Evolutionary conservation across 2,113 vertebrate genomes (phyloP).

Genomic region (Petrocephalus microphthalmus): DNA sequence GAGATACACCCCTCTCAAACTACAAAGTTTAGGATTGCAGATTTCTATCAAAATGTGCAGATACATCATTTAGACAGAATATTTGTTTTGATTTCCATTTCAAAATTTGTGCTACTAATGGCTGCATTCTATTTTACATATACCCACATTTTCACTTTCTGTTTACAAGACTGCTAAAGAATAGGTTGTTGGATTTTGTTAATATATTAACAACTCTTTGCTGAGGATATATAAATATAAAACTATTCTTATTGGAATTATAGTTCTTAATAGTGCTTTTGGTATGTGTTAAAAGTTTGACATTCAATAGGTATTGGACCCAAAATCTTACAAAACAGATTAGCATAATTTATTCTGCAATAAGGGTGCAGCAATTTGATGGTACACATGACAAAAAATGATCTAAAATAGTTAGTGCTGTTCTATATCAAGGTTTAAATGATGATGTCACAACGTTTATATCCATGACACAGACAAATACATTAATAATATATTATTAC

Average conservation of each 20-base stretch:
- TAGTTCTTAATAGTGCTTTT: background rate
- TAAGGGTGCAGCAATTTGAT: background rate
- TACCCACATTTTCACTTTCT: conserved; percentile 58
- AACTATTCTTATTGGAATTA: background rate
- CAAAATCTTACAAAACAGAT: background rate
- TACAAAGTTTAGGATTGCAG: background rate
- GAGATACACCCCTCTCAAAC: background rate
- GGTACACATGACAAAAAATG: too few species aligned
- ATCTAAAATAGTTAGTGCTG: background rate
- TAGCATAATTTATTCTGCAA: background rate
- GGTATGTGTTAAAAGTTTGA: background rate
- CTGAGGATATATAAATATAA: background rate
- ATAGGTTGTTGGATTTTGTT: background rate
- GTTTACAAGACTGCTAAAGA: background rate
- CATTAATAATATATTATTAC: background rate
- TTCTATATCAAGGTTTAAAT: background rate
- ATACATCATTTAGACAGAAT: conserved; percentile 49
- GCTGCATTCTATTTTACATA: conserved; percentile 53
- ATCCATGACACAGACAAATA: background rate
- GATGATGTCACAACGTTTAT: background rate
- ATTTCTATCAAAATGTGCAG: background rate
- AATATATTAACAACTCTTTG: background rate
- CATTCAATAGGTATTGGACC: background rate
- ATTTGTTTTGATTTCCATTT: conserved; percentile 17
- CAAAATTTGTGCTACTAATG: conserved; percentile 52